Conservation (phyloP, 2,113 vertebrate genomes). For the Solea senegalensis region DNA sequence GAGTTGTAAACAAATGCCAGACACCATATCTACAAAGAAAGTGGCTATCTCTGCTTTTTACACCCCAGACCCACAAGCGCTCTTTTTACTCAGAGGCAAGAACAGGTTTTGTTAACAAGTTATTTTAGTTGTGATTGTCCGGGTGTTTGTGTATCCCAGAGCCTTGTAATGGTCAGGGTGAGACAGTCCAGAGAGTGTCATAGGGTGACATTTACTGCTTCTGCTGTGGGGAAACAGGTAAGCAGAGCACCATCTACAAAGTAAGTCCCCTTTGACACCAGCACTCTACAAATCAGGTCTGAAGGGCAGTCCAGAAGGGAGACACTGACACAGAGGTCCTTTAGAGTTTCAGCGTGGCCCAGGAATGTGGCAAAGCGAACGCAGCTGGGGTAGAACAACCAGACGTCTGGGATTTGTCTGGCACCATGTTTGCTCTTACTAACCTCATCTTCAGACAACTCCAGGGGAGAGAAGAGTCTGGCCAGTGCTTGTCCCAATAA, state of each 20-base stretch:
- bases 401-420: slow-evolving; percentile 73
- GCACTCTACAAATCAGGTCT: slow-evolving; percentile 83
- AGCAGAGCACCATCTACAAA: slow-evolving; percentile 80
- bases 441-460: slow-evolving; percentile 49
- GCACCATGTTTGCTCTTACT: slow-evolving; percentile 50
- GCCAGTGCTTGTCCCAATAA: slow-evolving; percentile 34
- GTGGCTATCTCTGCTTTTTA: slow-evolving; percentile 36
- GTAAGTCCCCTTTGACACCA: slow-evolving; percentile 81
- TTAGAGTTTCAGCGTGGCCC: slow-evolving; percentile 63
- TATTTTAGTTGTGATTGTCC: slow-evolving; percentile 39
- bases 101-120: slow-evolving; percentile 26
- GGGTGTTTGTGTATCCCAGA: slow-evolving; percentile 39
- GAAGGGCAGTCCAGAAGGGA: slow-evolving; percentile 67
- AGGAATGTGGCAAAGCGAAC: slow-evolving; percentile 69
- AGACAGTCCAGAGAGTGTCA: slow-evolving; percentile 77
- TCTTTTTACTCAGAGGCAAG: slow-evolving; percentile 6
- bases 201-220: slow-evolving; percentile 73
- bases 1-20: slow-evolving; percentile 77
- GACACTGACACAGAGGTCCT: slow-evolving; percentile 73
- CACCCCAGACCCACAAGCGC: background rate
- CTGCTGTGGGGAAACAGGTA: slow-evolving; percentile 76
- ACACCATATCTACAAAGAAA: slow-evolving; percentile 66
- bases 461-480: slow-evolving; percentile 23
- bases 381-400: slow-evolving; percentile 58
- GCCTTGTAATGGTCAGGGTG: slow-evolving; percentile 59